A percentile compares a stretch with the other conserved stretches of the same genome.
Conservation (phyloP, 2,113 vertebrate species). For the Vicugna pacos region DNA sequence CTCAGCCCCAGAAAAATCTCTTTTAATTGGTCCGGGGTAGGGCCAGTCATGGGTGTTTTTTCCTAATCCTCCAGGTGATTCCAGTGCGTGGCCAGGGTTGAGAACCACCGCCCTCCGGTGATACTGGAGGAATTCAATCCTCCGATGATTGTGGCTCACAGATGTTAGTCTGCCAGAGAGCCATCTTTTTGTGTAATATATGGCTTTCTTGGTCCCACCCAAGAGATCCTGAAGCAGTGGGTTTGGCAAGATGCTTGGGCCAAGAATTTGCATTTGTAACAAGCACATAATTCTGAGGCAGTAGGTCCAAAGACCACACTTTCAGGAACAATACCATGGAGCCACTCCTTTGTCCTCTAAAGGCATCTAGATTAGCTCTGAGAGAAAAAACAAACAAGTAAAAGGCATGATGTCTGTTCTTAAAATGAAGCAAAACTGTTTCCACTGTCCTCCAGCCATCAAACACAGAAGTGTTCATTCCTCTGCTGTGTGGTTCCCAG, state of each 20-base stretch:
- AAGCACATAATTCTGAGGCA: not conserved
- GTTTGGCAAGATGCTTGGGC: not conserved
- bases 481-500: not conserved
- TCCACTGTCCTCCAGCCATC: not conserved
- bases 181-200: conserved; percentile 12
- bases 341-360: not conserved
- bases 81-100: not conserved
- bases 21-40: not conserved
- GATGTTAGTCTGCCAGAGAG: not conserved
- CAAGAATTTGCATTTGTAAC: conserved; percentile 6
- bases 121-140: not conserved
- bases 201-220: not conserved
- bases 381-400: not conserved
- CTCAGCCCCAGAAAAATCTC: not conserved
- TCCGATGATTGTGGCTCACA: not conserved
- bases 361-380: not conserved
- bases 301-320: not conserved
- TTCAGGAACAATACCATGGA: not conserved
- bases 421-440: not conserved
- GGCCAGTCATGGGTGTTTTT: not conserved
- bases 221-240: not conserved
- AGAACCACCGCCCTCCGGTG: not conserved
- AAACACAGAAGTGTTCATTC: conserved; percentile 18
- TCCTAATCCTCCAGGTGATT: not conserved
- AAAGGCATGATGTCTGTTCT: not conserved